Conservation (phyloP, 2,888 invertebrate species). For the Leptopilina syphax region DNA sequence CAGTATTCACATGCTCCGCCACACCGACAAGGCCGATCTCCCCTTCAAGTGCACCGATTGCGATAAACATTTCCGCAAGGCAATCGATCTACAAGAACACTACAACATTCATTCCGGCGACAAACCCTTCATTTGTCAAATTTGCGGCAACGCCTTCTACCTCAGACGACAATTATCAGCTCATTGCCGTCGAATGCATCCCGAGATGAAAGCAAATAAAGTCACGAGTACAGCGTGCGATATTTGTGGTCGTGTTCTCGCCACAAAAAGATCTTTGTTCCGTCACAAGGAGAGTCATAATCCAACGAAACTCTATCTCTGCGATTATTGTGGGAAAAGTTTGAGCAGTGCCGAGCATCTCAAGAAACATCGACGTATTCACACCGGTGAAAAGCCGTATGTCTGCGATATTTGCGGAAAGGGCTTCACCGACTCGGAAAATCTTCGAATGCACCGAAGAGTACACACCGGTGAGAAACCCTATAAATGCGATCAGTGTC, state of each 20-base stretch:
- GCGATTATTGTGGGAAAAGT: slow-evolving; percentile 79
- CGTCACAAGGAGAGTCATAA: slow-evolving; percentile 74
- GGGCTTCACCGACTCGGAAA: slow-evolving; percentile 76
- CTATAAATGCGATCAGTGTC: slow-evolving; percentile 77
- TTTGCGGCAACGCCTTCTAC: slow-evolving; percentile 69
- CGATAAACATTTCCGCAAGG: slow-evolving; percentile 71
- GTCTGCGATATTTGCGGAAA: slow-evolving; percentile 78
- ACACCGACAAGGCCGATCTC: slow-evolving; percentile 70
- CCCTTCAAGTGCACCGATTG: slow-evolving; percentile 74
- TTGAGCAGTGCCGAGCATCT: slow-evolving; percentile 77
- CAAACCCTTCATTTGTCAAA: slow-evolving; percentile 71
- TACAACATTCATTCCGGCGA: slow-evolving; percentile 75
- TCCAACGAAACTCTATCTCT: slow-evolving; percentile 75
- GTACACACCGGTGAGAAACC: slow-evolving; percentile 78
- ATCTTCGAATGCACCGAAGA: slow-evolving; percentile 76
- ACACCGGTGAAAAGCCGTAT: slow-evolving; percentile 79
- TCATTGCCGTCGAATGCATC: slow-evolving; percentile 71
- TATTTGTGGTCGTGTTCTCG: slow-evolving; percentile 73
- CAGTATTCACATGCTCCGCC: slow-evolving; percentile 71
- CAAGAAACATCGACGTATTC: slow-evolving; percentile 77
- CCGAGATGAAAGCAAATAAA: slow-evolving; percentile 72
- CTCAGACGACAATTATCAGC: slow-evolving; percentile 71
- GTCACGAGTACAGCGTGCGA: slow-evolving; percentile 73
- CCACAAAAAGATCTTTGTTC: slow-evolving; percentile 71
- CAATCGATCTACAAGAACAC: slow-evolving; percentile 73